These are phyloP conservation scores for Aplocera efformata DNA, from an alignment of 2,888 invertebrate species.

Conservation along the genomic window DNA sequence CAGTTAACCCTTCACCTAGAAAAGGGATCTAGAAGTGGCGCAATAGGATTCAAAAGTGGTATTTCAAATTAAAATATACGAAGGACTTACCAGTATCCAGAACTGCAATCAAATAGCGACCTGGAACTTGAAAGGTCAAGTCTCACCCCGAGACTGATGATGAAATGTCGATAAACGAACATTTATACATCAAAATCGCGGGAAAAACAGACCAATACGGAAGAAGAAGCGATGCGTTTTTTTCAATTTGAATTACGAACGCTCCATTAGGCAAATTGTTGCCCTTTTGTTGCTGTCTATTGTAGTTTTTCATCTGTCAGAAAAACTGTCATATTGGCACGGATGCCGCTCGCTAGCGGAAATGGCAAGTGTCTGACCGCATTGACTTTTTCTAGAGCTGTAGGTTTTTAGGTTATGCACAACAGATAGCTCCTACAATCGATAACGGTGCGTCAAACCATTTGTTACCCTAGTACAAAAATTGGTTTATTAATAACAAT, in stretches of 20 bases:
- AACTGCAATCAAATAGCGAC: slow-evolving; percentile 15
- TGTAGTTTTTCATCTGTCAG: slow-evolving; percentile 29
- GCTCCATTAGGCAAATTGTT: slow-evolving; percentile 69
- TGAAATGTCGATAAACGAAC: slow-evolving; percentile 28
- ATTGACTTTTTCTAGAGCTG: too few species aligned
- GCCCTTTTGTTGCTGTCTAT: slow-evolving; percentile 50
- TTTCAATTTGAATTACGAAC: slow-evolving; percentile 60
- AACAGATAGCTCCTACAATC: too few species aligned
- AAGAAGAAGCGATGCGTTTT: slow-evolving; percentile 73
- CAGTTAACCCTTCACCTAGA: too few species aligned
- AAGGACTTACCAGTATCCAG: slow-evolving; percentile 31
- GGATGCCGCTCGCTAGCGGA: neutral
- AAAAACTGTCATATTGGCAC: slow-evolving; percentile 6
- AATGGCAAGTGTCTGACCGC: too few species aligned
- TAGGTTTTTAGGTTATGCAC: too few species aligned
- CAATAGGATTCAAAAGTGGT: too few species aligned
- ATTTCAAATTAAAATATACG: slow-evolving; percentile 13
- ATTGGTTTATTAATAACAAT: too few species aligned
- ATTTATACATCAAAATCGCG: slow-evolving; percentile 54
- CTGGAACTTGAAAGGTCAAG: slow-evolving; percentile 43
- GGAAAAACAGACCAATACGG: slow-evolving; percentile 63
- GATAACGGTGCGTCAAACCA: too few species aligned
- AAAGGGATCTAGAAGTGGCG: too few species aligned
- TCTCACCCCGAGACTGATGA: slow-evolving; percentile 52
- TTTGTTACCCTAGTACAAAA: too few species aligned